Evolutionary conservation across 2,113 vertebrate species (phyloP).

Genomic region (Eclectus roratus): DNA sequence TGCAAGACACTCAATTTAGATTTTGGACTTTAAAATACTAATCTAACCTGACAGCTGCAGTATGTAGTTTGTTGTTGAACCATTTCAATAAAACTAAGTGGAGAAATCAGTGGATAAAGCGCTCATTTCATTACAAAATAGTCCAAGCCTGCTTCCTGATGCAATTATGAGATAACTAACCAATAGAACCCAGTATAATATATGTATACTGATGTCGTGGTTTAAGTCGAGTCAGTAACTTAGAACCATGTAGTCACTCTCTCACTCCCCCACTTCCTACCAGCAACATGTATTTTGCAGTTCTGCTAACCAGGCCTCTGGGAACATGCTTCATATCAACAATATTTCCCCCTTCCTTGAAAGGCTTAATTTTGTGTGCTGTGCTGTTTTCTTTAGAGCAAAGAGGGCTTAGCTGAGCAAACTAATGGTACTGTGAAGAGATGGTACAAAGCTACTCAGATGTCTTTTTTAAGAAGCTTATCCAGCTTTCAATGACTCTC

Average conservation of each 20-base stretch:
- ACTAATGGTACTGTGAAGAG: neutral
- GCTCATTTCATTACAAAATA: neutral
- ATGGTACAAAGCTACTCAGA: neutral
- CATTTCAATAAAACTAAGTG: neutral
- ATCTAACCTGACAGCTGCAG: neutral
- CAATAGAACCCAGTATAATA: neutral
- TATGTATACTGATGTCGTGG: neutral
- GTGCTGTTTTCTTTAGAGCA: neutral
- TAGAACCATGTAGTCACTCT: no score
- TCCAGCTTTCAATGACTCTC: slow-evolving; percentile 2
- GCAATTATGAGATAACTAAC: neutral
- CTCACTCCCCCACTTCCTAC: neutral
- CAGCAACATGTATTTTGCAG: neutral
- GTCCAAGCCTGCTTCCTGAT: neutral
- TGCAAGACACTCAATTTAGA: neutral
- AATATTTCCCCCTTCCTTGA: neutral
- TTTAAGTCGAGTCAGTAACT: no score
- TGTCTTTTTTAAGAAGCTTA: slow-evolving; percentile 11
- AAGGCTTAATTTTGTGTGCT: neutral
- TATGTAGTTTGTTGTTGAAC: neutral
- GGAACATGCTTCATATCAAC: neutral
- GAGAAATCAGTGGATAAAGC: neutral
- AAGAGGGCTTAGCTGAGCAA: neutral
- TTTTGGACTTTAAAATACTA: neutral
- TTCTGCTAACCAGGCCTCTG: neutral